Conservation (phyloP, 2,797 vertebrate genomes). For the Anguilla marmorata region DNA sequence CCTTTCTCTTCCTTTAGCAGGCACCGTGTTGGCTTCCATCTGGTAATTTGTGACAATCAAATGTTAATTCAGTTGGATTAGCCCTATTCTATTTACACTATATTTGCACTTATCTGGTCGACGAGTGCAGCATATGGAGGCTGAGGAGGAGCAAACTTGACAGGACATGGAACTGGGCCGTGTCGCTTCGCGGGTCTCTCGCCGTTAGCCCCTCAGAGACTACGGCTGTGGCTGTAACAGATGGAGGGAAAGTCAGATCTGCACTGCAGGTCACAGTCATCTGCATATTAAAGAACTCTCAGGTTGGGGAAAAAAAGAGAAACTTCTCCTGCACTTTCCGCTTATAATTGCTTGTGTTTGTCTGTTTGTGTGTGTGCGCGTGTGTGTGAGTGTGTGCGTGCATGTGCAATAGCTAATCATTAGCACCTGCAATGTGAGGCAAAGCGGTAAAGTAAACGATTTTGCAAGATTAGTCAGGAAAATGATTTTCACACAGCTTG, state of each 20-base stretch:
- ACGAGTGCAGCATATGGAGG: constrained; percentile 7
- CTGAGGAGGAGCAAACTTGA: constrained; percentile 29
- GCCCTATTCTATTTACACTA: constrained; percentile 6
- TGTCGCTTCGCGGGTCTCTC: constrained; percentile 49
- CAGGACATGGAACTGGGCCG: constrained; percentile 42
- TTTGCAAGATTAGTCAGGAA: background rate
- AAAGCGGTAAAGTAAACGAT: background rate
- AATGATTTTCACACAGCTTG: background rate
- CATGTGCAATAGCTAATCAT: background rate
- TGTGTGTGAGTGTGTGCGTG: constrained; percentile 6
- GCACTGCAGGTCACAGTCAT: constrained; percentile 60
- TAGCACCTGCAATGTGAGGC: background rate
- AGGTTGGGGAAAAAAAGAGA: constrained; percentile 40
- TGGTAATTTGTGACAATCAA: constrained; percentile 15
- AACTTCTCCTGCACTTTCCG: constrained; percentile 49
- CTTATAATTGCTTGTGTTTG: constrained; percentile 24
- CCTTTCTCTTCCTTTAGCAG: background rate
- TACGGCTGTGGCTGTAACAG: constrained; percentile 56
- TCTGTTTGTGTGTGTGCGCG: constrained; percentile 11
- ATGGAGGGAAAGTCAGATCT: constrained; percentile 62
- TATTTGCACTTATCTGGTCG: background rate
- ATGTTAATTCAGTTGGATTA: constrained; percentile 10
- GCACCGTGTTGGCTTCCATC: background rate
- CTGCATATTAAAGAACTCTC: constrained; percentile 64
- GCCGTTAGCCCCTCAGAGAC: constrained; percentile 47